Evolutionary conservation across 2,888 invertebrate genomes (phyloP).

Genomic region (Lysandra coridon): DNA sequence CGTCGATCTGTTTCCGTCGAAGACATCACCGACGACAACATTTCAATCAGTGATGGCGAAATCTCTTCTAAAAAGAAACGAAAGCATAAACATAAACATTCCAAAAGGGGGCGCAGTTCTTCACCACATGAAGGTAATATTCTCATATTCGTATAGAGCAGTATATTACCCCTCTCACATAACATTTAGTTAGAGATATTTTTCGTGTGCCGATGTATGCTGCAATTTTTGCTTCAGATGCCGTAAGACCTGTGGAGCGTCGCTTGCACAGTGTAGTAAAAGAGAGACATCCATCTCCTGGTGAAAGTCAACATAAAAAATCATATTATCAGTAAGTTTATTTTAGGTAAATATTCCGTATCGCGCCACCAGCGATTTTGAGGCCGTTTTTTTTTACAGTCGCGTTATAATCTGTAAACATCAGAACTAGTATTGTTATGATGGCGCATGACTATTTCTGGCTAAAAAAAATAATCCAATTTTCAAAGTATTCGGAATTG

Average conservation of each 20-base stretch:
- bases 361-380: too few species aligned
- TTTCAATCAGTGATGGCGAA: conserved; percentile 67
- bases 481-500: too few species aligned
- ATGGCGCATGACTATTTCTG: too few species aligned
- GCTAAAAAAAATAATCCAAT: too few species aligned
- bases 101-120: conserved; percentile 58
- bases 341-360: neutral
- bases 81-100: conserved; percentile 69
- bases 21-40: conserved; percentile 54
- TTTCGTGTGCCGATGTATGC: neutral
- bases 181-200: neutral
- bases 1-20: conserved; percentile 60
- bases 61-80: conserved; percentile 67
- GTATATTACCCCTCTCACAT: neutral
- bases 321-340: conserved; percentile 72
- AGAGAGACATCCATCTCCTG: conserved; percentile 62
- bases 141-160: neutral
- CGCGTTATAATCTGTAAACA: too few species aligned
- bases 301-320: conserved; percentile 60
- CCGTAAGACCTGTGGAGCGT: conserved; percentile 49
- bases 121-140: conserved; percentile 61
- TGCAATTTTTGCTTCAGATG: conserved; percentile 44
- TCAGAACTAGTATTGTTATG: too few species aligned
- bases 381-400: too few species aligned
- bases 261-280: conserved; percentile 72